phyloP scores from a whole-genome alignment of 2,113 vertebrate species.

The rat (Rattus norvegicus) region GRCr8 NC_086024.1:130970501-130971000 shows the following conservation, averaged over 20 bases:
- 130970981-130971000: constrained; percentile 84
- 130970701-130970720: not conserved
- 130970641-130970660: fast-evolving
- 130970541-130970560: fast-evolving
- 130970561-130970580: fast-evolving
- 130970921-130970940: constrained; percentile 83
- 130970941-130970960: constrained; percentile 81
- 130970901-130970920: constrained; percentile 82
- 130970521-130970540: not conserved
- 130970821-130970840: not conserved
- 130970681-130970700: fast-evolving
- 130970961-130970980: constrained; percentile 81
- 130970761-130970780: not conserved
- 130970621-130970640: not conserved
- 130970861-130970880: constrained; percentile 77
- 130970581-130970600: fast-evolving
- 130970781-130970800: fast-evolving
- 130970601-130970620: not conserved
- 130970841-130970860: constrained; percentile 67
- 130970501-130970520: not conserved
- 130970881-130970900: constrained; percentile 82
- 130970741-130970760: not conserved
- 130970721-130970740: not conserved
- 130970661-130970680: fast-evolving
- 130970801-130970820: not conserved